phyloP scores from a whole-genome alignment of 2,888 invertebrate genomes.

The Hecatera dysodea region DNA sequence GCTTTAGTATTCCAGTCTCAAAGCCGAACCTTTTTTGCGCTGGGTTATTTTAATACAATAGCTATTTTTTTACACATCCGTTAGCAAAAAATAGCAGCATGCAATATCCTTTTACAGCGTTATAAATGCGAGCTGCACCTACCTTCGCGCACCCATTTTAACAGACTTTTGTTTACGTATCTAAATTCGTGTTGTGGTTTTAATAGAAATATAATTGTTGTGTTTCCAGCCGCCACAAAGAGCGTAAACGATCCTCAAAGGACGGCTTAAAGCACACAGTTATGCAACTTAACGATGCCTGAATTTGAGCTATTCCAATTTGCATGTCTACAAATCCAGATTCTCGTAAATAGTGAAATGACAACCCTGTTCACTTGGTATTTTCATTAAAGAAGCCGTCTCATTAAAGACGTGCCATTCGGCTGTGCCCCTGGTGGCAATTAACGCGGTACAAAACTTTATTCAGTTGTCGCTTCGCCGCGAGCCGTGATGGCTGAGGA shows the following conservation, averaged over 20 bases:
- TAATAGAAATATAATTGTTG: constrained; percentile 29
- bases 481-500: constrained; percentile 70
- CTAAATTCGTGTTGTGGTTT: constrained; percentile 41
- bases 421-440: constrained; percentile 82
- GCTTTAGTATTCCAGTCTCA: constrained; percentile 50
- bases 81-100: constrained; percentile 48
- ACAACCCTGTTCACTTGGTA: constrained; percentile 81
- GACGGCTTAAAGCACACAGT: constrained; percentile 31
- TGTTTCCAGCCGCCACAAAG: constrained; percentile 33
- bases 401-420: constrained; percentile 86
- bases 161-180: constrained; percentile 44
- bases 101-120: constrained; percentile 56
- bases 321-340: constrained; percentile 63
- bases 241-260: constrained; percentile 40
- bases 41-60: constrained; percentile 55
- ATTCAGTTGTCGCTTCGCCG: constrained; percentile 80
- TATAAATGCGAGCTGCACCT: constrained; percentile 34
- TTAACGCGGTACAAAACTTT: constrained; percentile 86
- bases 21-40: constrained; percentile 41
- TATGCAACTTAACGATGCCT: constrained; percentile 38
- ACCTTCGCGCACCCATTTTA: constrained; percentile 22
- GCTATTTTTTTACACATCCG: constrained; percentile 50
- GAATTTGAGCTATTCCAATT: constrained; percentile 64
- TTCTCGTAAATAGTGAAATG: constrained; percentile 63
- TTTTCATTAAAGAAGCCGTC: constrained; percentile 89